Evolutionary conservation across 1,140 invertebrate genomes (phyloP), one percentile per base, ranked within the genome.

Genomic region (Aphaenogaster ashmeadi): DNA sequence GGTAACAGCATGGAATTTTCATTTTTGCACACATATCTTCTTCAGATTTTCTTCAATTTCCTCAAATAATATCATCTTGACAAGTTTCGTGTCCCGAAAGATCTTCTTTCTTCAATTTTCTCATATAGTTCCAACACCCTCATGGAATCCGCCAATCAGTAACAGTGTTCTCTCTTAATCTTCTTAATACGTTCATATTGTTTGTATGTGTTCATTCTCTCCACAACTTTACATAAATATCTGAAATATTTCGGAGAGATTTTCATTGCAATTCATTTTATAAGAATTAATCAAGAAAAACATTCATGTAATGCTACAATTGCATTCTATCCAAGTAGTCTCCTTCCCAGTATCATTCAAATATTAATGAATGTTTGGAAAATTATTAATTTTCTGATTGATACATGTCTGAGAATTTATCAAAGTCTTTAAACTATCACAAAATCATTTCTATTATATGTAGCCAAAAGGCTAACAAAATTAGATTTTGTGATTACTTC

Each of bases 391-490:
- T 78, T 27, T 78, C 52, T 52, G 13, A 38, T 27, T 77, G 15
- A 81, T 60, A 69, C 44, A 33, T 71, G 54, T 90, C 27, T 62
- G 33, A 2, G 21, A 86, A 88, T 21, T 75, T 78, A 52, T 71
- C 47, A 44, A 52, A 56, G 47, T 67, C 58, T 13, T 88, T 44
- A 60, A 86, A 71, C 27, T 52, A 69, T 74, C 72, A 74, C 58
- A 66, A 71, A 86, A 81, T 81, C 52, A 87, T 81, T 86, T 88
- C 18, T n/a, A 72, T 89, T 66, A 89, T 64, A 88, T 78, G 56
- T 56, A 74, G 69, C 52, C 66, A 67, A 67, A 44, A 84, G 88
- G 21, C 54, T 60, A 80, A 90, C 54, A 74, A 50, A 74, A 13
- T 38, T 86, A 66, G 13, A 69, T 85, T 52, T 88, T 87, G 11